Percentiles rank a stretch among this genome's conserved stretches.
These are phyloP conservation scores for Apoderus coryli DNA, from an alignment of 2,888 invertebrate genomes.

Conservation along the genomic window DNA sequence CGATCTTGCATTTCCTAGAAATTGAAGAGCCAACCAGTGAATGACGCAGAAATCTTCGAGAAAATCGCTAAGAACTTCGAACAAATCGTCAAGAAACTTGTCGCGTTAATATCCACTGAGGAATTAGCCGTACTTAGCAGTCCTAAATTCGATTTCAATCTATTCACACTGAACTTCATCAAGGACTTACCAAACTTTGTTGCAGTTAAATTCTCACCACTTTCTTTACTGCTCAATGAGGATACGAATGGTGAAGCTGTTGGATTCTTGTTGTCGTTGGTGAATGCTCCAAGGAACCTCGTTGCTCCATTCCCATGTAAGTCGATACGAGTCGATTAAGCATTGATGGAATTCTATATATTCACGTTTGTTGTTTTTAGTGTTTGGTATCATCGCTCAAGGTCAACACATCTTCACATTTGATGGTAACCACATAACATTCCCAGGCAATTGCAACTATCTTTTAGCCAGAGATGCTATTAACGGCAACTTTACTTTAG, in stretches of 20 bases:
- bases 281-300: slow-evolving; percentile 39
- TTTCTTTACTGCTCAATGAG: slow-evolving; percentile 44
- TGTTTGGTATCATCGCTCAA: slow-evolving; percentile 56
- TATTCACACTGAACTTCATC: slow-evolving; percentile 22
- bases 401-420: slow-evolving; percentile 81
- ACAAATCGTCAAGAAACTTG: slow-evolving; percentile 25
- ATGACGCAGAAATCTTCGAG: slow-evolving; percentile 48
- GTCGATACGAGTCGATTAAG: slow-evolving; percentile 21
- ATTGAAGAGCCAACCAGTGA: slow-evolving; percentile 40
- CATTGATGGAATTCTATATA: not conserved
- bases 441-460: slow-evolving; percentile 74
- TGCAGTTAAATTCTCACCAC: slow-evolving; percentile 41
- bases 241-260: slow-evolving; percentile 35
- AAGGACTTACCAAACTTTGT: slow-evolving; percentile 40
- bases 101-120: slow-evolving; percentile 19
- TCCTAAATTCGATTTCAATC: slow-evolving; percentile 7
- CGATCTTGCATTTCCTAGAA: slow-evolving; percentile 30
- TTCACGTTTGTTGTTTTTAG: slow-evolving; percentile 30
- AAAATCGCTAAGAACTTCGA: slow-evolving; percentile 39
- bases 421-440: slow-evolving; percentile 66
- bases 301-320: slow-evolving; percentile 50
- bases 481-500: slow-evolving; percentile 74
- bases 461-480: slow-evolving; percentile 70
- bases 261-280: slow-evolving; percentile 37
- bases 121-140: slow-evolving; percentile 8